phyloP scores from a whole-genome alignment of 2,797 vertebrate species.

The Tragopan temminckii region DNA sequence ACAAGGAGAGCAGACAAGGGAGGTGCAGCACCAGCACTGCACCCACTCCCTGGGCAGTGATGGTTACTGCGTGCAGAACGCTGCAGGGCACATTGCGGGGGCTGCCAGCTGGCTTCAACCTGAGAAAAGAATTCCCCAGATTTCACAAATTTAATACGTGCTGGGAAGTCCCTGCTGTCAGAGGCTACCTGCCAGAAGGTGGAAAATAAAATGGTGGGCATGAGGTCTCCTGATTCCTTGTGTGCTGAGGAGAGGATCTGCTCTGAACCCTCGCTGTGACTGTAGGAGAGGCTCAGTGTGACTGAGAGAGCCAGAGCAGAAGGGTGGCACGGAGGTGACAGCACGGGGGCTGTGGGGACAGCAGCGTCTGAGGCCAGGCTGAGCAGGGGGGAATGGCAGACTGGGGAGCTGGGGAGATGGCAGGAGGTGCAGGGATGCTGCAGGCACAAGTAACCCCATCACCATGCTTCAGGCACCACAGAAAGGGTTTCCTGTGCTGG shows the following conservation, averaged over 20 bases:
- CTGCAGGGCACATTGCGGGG: background rate
- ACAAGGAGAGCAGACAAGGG: background rate
- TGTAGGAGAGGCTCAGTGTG: no score
- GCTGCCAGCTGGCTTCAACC: background rate
- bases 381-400: no score
- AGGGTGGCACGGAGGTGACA: no score
- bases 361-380: no score
- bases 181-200: background rate
- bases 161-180: background rate
- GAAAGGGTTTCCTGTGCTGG: no score
- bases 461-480: no score
- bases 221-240: background rate
- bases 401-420: no score
- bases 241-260: no score
- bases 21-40: rapidly evolving
- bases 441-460: no score
- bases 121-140: background rate
- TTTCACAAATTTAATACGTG: background rate
- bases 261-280: no score
- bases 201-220: background rate
- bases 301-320: background rate
- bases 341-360: no score
- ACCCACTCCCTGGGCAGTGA: rapidly evolving
- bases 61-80: rapidly evolving
- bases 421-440: no score